Conservation (phyloP, 2,113 vertebrate species). For the Cochlearius cochlearius region DNA sequence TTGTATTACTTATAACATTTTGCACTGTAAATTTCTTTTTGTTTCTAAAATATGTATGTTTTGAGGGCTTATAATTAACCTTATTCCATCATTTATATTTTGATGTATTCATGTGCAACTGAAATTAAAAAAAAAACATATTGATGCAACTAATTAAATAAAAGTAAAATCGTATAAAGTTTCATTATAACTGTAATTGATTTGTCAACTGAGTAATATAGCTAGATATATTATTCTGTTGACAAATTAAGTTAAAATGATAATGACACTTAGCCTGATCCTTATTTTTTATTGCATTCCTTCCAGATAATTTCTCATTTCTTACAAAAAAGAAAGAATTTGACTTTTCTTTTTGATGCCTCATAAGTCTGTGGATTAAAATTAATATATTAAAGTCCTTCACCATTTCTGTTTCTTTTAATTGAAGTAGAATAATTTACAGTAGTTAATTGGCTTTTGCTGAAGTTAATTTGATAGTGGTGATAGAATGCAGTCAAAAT, state of each 20-base stretch:
- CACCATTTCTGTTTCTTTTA: conserved; percentile 69
- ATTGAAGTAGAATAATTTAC: conserved; percentile 75
- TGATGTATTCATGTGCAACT: conserved; percentile 63
- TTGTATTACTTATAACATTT: conserved; percentile 52
- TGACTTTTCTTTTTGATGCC: conserved; percentile 35
- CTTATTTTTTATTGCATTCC: conserved; percentile 67
- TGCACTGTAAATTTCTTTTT: conserved; percentile 18
- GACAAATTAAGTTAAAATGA: conserved; percentile 75
- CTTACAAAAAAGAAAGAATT: not conserved
- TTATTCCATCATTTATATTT: conserved; percentile 69
- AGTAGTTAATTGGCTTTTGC: conserved; percentile 72
- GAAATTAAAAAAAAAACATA: conserved; percentile 34
- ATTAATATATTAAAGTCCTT: conserved; percentile 59
- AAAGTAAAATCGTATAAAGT: conserved; percentile 72
- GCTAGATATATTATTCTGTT: conserved; percentile 66
- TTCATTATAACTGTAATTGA: conserved; percentile 75
- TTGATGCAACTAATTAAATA: conserved; percentile 74
- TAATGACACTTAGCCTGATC: conserved; percentile 53
- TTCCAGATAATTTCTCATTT: conserved; percentile 70
- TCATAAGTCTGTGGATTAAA: conserved; percentile 55
- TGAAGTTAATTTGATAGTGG: conserved; percentile 72
- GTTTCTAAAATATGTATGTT: conserved; percentile 57
- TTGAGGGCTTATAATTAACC: conserved; percentile 58
- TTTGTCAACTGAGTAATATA: conserved; percentile 68
- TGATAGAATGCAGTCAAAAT: conserved; percentile 60